A percentile compares a stretch with the other conserved stretches of the same genome.
phyloP scores from a whole-genome alignment of 37 sponge, comb jelly and placozoan species.

The Halichondria panicea region DNA sequence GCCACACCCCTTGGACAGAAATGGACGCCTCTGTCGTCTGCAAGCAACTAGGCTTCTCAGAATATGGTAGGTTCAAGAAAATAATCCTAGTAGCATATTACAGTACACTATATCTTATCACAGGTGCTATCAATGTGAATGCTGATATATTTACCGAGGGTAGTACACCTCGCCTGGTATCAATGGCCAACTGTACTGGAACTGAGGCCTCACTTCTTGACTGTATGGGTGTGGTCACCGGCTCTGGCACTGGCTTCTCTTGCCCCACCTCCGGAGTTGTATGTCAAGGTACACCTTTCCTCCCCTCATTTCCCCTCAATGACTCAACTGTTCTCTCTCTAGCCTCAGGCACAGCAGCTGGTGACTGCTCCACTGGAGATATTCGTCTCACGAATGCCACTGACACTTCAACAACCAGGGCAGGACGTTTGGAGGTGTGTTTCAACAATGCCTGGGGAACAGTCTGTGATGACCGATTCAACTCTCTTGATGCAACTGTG shows the following conservation, averaged over 20 bases:
- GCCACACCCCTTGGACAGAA: slow-evolving; percentile 28
- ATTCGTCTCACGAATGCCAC: too few species aligned
- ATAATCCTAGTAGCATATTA: too few species aligned
- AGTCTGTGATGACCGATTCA: too few species aligned
- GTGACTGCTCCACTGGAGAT: too few species aligned
- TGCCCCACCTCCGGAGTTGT: slow-evolving; percentile 9
- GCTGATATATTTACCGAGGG: slow-evolving; percentile 8
- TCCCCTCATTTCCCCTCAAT: too few species aligned
- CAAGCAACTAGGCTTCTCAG: slow-evolving; percentile 30
- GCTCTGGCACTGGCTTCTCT: not conserved
- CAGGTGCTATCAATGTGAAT: slow-evolving; percentile 4
- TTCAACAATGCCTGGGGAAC: too few species aligned
- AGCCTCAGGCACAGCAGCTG: too few species aligned
- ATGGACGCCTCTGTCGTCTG: slow-evolving; percentile 47
- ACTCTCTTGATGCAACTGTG: too few species aligned
- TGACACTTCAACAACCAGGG: too few species aligned
- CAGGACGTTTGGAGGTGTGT: too few species aligned
- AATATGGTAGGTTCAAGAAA: slow-evolving; percentile 34
- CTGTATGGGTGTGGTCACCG: not conserved
- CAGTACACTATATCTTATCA: not conserved
- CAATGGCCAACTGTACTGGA: slow-evolving; percentile 2
- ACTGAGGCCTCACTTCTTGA: slow-evolving; percentile 6
- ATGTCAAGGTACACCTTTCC: slow-evolving; percentile 10
- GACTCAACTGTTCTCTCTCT: too few species aligned
- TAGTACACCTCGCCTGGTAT: not conserved